Evolutionary conservation across 2,888 invertebrate genomes (phyloP).

Genomic region (Hyles lineata): DNA sequence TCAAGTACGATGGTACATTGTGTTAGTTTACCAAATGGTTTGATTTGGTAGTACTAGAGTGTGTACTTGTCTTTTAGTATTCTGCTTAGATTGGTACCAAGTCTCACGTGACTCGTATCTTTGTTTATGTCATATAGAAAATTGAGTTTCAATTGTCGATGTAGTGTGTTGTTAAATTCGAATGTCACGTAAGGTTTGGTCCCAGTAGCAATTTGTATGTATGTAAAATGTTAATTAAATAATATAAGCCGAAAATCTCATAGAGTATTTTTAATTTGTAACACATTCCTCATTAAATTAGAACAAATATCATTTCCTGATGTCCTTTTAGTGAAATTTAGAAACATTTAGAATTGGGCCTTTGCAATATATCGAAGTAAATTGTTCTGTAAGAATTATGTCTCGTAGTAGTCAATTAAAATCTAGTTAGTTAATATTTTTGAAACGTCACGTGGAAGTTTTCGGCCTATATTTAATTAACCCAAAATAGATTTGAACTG

Average conservation of each 20-base stretch:
- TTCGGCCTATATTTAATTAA: constrained; percentile 29
- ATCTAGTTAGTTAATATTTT: constrained; percentile 25
- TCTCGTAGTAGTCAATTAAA: background rate
- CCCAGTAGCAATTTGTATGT: constrained; percentile 18
- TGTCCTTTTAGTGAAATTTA: constrained; percentile 4
- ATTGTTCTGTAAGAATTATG: background rate
- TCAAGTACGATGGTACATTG: constrained; percentile 37
- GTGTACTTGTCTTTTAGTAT: constrained; percentile 13
- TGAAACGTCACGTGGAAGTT: constrained; percentile 32
- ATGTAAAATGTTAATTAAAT: constrained; percentile 27
- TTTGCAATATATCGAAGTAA: constrained; percentile 1
- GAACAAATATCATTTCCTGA: constrained; percentile 10
- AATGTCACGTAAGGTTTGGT: constrained; percentile 3
- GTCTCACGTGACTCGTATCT: background rate
- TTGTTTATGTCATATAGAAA: constrained; percentile 11
- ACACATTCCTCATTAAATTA: constrained; percentile 24
- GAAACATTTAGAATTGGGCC: background rate
- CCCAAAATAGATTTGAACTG: constrained; percentile 32
- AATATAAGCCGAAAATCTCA: constrained; percentile 27
- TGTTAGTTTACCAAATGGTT: constrained; percentile 29
- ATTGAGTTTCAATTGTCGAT: background rate
- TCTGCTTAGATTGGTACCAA: constrained; percentile 13
- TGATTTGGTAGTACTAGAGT: constrained; percentile 13
- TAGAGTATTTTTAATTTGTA: constrained; percentile 25
- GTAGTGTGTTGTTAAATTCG: constrained; percentile 9